These are phyloP conservation scores for Macrochelys suwanniensis DNA, from an alignment of 2,797 vertebrate species.

Conservation along the genomic window DNA sequence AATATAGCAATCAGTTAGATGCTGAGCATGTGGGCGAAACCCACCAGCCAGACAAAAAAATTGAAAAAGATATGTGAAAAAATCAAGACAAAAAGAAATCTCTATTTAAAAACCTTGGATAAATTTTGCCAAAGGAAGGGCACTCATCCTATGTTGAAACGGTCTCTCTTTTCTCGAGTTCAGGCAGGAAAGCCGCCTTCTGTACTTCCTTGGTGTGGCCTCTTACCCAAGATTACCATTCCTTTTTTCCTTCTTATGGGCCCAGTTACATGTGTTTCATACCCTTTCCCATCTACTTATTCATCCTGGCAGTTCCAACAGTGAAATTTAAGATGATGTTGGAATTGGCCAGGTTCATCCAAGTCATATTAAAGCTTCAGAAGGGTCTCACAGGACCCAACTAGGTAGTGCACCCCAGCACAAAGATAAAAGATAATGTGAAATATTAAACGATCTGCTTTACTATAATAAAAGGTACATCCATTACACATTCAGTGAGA, in stretches of 20 bases:
- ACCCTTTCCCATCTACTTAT: background rate
- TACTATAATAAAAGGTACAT: background rate
- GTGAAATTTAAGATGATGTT: rapidly evolving
- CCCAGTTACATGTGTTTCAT: rapidly evolving
- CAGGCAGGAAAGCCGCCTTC: rapidly evolving
- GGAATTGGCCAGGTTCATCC: rapidly evolving
- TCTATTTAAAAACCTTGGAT: background rate
- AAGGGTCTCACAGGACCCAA: background rate
- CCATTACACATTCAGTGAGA: background rate
- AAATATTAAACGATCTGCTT: rapidly evolving
- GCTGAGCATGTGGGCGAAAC: background rate
- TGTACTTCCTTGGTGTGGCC: background rate
- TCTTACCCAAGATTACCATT: background rate
- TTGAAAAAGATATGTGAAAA: background rate
- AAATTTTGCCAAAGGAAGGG: background rate
- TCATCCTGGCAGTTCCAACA: background rate
- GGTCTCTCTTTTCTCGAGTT: background rate
- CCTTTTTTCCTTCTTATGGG: background rate
- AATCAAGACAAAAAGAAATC: background rate
- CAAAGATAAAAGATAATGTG: background rate
- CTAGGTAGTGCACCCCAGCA: rapidly evolving
- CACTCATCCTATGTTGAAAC: background rate
- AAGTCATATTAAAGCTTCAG: background rate
- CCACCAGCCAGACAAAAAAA: background rate
- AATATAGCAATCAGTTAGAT: background rate